A percentile compares a stretch with the other conserved stretches of the same genome.
Evolutionary conservation across 2,888 invertebrate genomes (phyloP).

Genomic region (Drosophila nr. fundita): DNA sequence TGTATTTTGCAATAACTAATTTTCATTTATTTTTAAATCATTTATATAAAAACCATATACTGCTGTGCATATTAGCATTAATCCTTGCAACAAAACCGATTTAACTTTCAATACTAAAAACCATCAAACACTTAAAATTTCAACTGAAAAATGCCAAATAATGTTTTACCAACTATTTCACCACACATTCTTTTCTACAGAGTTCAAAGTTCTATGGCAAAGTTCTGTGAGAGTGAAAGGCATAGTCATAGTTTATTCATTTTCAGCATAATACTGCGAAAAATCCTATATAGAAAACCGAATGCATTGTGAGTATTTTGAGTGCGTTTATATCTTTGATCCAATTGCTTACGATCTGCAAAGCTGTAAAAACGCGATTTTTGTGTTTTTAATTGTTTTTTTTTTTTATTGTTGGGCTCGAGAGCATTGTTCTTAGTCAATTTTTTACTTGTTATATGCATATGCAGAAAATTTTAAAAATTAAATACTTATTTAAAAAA

Average conservation of each 20-base stretch:
- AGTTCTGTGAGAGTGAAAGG: constrained; percentile 59
- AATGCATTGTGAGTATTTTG: constrained; percentile 79
- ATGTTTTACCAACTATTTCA: constrained; percentile 3
- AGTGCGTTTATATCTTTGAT: constrained; percentile 4
- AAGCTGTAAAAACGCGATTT: constrained; percentile 17
- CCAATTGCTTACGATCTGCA: constrained; percentile 20
- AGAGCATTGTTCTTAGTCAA: constrained; percentile 1
- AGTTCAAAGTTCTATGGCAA: constrained; percentile 43
- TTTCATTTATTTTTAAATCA: background rate
- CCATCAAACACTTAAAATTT: background rate
- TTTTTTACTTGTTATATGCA: constrained; percentile 9
- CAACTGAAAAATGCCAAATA: background rate
- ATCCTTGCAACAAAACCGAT: background rate
- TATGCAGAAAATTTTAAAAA: constrained; percentile 4
- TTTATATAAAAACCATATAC: background rate
- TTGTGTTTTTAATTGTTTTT: constrained; percentile 22
- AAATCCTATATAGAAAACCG: constrained; percentile 78
- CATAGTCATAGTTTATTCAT: constrained; percentile 76
- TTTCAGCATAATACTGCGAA: constrained; percentile 78
- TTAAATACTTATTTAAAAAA: background rate
- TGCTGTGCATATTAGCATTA: background rate
- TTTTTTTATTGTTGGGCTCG: constrained; percentile 16
- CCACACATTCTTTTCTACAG: constrained; percentile 61
- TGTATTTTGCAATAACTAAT: background rate
- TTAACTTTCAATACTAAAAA: background rate